These are phyloP conservation scores for Petrophora chlorosata DNA, from an alignment of 2,888 invertebrate species.

Conservation along the genomic window DNA sequence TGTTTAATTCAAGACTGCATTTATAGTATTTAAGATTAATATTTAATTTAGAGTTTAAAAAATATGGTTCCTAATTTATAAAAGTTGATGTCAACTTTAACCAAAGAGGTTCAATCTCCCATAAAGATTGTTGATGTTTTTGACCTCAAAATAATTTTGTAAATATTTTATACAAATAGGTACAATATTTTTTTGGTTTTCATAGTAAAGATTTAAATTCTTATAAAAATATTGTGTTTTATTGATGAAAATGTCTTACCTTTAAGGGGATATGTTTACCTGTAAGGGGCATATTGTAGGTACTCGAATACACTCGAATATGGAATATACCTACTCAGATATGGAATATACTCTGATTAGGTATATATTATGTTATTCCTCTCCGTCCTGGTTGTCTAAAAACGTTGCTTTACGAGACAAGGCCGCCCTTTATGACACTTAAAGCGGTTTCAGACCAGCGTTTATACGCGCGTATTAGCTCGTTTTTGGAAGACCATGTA, in stretches of 20 bases:
- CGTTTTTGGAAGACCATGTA: too few relatives aligned
- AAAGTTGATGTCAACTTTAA: slow-evolving; percentile 6
- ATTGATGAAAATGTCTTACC: not conserved
- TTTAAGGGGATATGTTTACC: too few relatives aligned
- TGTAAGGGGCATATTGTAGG: too few relatives aligned
- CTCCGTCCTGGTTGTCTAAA: too few relatives aligned
- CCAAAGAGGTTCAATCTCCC: slow-evolving; percentile 19
- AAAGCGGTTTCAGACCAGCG: too few relatives aligned
- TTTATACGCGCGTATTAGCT: too few relatives aligned
- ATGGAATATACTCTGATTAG: too few relatives aligned
- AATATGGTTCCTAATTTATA: slow-evolving; percentile 20
- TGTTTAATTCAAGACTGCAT: slow-evolving; percentile 21
- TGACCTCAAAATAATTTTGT: slow-evolving; percentile 19
- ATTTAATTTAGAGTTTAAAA: slow-evolving; percentile 11
- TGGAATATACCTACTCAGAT: too few relatives aligned
- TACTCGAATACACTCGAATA: too few relatives aligned
- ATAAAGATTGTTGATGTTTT: slow-evolving; percentile 4
- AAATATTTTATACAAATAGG: slow-evolving; percentile 5
- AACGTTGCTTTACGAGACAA: too few relatives aligned
- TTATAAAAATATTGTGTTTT: slow-evolving; percentile 7
- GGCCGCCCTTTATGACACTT: too few relatives aligned
- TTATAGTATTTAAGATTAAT: slow-evolving; percentile 16
- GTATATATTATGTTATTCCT: too few relatives aligned
- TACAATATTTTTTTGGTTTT: slow-evolving; percentile 25
- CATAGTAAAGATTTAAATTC: slow-evolving; percentile 19